These are phyloP conservation scores for Apaloderma vittatum DNA, from an alignment of 2,113 vertebrate genomes.

Conservation along the genomic window DNA sequence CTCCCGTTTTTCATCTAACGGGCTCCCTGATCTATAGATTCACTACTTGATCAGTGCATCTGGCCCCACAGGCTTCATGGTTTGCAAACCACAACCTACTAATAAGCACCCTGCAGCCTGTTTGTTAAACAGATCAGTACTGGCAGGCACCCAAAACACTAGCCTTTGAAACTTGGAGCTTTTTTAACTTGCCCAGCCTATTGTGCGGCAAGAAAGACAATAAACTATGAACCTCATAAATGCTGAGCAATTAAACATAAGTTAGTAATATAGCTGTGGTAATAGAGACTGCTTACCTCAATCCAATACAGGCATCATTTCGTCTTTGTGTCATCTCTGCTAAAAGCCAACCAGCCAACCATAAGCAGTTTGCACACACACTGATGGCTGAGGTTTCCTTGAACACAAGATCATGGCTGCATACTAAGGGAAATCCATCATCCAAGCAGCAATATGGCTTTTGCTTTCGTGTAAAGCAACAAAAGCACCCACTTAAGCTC, in stretches of 20 bases:
- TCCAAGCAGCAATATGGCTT: not conserved
- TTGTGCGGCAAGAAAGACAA: slow-evolving; percentile 80
- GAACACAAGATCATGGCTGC: slow-evolving; percentile 70
- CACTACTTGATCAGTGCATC: slow-evolving; percentile 80
- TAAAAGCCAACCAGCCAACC: slow-evolving; percentile 57
- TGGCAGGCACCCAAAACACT: slow-evolving; percentile 81
- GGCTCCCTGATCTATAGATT: slow-evolving; percentile 66
- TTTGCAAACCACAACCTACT: slow-evolving; percentile 82
- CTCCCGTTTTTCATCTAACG: slow-evolving; percentile 72
- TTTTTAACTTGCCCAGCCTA: slow-evolving; percentile 76
- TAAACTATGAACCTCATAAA: slow-evolving; percentile 79
- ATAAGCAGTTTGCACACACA: slow-evolving; percentile 18
- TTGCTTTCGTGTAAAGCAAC: not conserved
- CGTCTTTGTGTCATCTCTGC: slow-evolving; percentile 73
- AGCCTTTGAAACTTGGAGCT: slow-evolving; percentile 81
- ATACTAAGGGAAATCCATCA: slow-evolving; percentile 15
- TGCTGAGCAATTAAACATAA: slow-evolving; percentile 77
- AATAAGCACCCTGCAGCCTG: slow-evolving; percentile 85
- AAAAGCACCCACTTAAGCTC: not conserved
- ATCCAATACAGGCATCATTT: slow-evolving; percentile 69
- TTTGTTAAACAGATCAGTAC: slow-evolving; percentile 83
- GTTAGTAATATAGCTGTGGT: slow-evolving; percentile 78
- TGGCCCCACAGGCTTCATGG: slow-evolving; percentile 78
- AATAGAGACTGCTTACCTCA: slow-evolving; percentile 77
- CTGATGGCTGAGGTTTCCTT: slow-evolving; percentile 44